Evolutionary conservation across 2,888 invertebrate genomes (phyloP).

Genomic region (Chironomus riparius): DNA sequence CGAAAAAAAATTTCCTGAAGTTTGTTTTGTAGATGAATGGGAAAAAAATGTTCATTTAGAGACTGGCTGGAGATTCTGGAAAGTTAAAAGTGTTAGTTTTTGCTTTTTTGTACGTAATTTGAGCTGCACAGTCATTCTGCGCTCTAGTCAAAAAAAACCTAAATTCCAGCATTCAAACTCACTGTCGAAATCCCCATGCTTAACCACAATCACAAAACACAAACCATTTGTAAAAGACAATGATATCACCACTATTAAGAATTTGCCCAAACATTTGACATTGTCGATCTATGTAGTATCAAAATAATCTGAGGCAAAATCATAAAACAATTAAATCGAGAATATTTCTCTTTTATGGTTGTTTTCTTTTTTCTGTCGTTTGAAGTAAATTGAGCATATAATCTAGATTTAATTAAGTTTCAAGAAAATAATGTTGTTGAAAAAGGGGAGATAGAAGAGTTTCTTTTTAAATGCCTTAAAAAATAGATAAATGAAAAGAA

Average conservation of each 20-base stretch:
- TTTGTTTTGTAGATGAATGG: no score
- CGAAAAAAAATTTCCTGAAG: no score
- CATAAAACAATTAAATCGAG: not conserved
- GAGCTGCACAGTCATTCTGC: no score
- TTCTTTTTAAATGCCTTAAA: not conserved
- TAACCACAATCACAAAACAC: not conserved
- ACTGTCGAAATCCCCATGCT: no score
- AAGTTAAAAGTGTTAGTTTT: no score
- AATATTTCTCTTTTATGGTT: not conserved
- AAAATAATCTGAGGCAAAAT: not conserved
- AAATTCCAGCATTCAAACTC: no score
- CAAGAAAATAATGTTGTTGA: not conserved
- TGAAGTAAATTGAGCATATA: slow-evolving; percentile 11
- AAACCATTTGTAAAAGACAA: not conserved
- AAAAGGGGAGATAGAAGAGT: not conserved
- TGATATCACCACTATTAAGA: no score
- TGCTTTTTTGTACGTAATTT: no score
- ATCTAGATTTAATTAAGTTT: slow-evolving; percentile 16
- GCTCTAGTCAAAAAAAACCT: no score
- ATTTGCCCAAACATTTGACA: not conserved
- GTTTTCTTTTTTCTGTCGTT: not conserved
- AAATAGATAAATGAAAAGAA: not conserved
- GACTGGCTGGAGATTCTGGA: no score
- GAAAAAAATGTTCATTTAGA: no score
- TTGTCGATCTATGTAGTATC: not conserved